Percentiles rank a stretch among this genome's conserved stretches.
Evolutionary conservation across 1,140 invertebrate genomes (phyloP).

Genomic region (Drosophila willistoni): DNA sequence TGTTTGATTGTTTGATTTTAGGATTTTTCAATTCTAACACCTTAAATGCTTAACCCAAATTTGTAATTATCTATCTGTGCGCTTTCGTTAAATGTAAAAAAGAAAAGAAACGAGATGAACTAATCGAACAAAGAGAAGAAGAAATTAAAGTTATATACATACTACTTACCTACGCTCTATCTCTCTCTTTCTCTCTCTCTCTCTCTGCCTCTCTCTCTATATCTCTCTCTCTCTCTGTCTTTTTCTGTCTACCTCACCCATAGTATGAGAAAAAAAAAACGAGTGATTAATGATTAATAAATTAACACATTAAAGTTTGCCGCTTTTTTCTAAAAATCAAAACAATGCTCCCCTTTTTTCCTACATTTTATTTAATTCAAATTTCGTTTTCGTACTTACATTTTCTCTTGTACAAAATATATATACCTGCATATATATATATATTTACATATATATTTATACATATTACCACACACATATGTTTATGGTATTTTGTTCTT

Average conservation of each 20-base stretch:
- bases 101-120: neutral
- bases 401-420: slow-evolving; percentile 30
- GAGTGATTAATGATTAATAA: slow-evolving; percentile 28
- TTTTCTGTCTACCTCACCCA: slow-evolving; percentile 3
- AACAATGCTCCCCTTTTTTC: slow-evolving; percentile 40
- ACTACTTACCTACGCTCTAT: slow-evolving; percentile 20
- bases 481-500: slow-evolving; percentile 23
- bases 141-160: slow-evolving; percentile 19
- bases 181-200: neutral
- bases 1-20: slow-evolving; percentile 9
- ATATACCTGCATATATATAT: no score
- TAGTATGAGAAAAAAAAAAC: slow-evolving; percentile 25
- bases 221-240: slow-evolving; percentile 1
- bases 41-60: neutral
- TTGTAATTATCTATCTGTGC: neutral
- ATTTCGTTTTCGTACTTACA: slow-evolving; percentile 45
- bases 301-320: slow-evolving; percentile 34
- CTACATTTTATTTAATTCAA: slow-evolving; percentile 42
- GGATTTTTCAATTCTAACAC: neutral
- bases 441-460: neutral
- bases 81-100: slow-evolving; percentile 3
- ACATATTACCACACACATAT: slow-evolving; percentile 35
- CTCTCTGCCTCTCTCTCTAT: slow-evolving; percentile 5
- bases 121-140: neutral
- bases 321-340: slow-evolving; percentile 55